Evolutionary conservation across 1,140 invertebrate species (phyloP).

Genomic region (Lasioglossum albipes): DNA sequence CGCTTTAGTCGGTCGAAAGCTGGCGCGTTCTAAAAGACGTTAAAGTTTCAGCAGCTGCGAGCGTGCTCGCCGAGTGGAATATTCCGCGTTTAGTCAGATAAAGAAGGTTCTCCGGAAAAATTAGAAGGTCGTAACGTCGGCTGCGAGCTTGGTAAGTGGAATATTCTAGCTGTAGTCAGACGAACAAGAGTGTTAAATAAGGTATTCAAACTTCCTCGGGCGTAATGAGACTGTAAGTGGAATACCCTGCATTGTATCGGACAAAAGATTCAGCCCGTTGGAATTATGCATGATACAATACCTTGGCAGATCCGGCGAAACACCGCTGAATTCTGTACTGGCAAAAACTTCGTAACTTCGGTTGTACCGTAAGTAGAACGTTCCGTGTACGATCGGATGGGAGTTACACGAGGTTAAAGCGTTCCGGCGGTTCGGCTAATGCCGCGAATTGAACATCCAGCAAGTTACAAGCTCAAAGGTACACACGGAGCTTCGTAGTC

Average conservation of each 20-base stretch:
- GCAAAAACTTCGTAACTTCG: no score
- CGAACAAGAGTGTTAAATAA: neutral
- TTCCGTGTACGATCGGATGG: no score
- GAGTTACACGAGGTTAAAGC: no score
- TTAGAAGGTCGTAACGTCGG: neutral
- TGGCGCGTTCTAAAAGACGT: neutral
- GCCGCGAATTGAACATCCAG: neutral
- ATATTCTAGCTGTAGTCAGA: neutral
- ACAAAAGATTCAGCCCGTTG: neutral
- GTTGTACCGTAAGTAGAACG: no score
- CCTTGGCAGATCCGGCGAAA: no score
- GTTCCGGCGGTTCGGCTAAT: neutral
- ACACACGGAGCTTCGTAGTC: no score
- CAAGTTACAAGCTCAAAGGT: no score
- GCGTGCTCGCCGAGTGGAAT: neutral
- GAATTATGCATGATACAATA: no score
- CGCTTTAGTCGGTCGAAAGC: no score
- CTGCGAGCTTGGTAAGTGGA: neutral
- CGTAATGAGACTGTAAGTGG: neutral
- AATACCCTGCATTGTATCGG: neutral
- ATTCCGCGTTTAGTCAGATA: neutral
- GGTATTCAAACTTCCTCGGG: neutral
- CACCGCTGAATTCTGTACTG: neutral
- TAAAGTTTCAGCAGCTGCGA: neutral
- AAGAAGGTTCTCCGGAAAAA: neutral